Conservation (phyloP, 2,113 vertebrate species). For the Aspidoscelis tigris region DNA sequence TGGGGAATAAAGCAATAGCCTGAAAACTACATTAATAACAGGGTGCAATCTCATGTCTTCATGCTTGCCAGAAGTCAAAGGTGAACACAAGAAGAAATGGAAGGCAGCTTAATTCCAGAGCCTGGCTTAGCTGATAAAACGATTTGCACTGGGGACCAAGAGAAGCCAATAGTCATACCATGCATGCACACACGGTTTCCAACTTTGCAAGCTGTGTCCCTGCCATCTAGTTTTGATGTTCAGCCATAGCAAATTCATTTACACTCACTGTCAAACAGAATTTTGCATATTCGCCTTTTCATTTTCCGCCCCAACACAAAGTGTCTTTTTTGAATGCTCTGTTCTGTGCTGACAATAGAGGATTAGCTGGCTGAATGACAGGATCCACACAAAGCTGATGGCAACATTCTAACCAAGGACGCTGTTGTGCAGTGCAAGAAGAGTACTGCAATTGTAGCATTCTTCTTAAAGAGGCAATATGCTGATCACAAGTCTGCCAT, state of each 20-base stretch:
- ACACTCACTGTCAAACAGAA: conserved; percentile 40
- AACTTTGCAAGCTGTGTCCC: conserved; percentile 49
- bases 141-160: conserved; percentile 48
- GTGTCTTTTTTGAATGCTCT: conserved; percentile 28
- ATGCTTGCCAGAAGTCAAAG: conserved; percentile 54
- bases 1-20: conserved; percentile 46
- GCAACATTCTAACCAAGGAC: too few relatives aligned
- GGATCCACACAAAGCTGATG: too few relatives aligned
- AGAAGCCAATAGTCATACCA: conserved; percentile 43
- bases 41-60: conserved; percentile 51
- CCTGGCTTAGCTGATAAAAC: conserved; percentile 37
- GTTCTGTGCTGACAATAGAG: neutral
- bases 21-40: conserved; percentile 55
- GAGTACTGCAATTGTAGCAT: too few relatives aligned
- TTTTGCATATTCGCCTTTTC: conserved; percentile 51
- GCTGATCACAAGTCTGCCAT: too few relatives aligned
- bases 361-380: too few relatives aligned
- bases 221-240: conserved; percentile 64
- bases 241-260: conserved; percentile 49
- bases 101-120: conserved; percentile 55
- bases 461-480: too few relatives aligned
- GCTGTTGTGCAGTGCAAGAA: too few relatives aligned
- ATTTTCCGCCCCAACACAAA: conserved; percentile 56
- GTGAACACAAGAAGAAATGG: conserved; percentile 59
- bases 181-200: conserved; percentile 37